Evolutionary conservation across 2,888 invertebrate species (phyloP), one percentile per base, ranked within the genome.

Genomic region (Neoascia interrupta): DNA sequence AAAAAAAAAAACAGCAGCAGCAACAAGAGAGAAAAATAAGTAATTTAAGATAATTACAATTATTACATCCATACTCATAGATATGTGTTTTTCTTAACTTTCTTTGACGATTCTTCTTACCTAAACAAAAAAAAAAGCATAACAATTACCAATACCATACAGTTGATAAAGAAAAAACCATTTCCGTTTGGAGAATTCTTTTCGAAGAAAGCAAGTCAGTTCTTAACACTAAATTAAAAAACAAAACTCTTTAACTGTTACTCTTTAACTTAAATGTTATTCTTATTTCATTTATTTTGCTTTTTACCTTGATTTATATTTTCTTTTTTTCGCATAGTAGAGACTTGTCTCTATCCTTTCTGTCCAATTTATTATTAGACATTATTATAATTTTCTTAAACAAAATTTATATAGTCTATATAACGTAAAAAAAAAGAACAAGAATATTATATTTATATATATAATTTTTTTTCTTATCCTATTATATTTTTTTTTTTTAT

Each of bases 81-180:
- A 84, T 85, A 85, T 84, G 83, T 84, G 83, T 84, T 85, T 84
- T 82, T 82, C 41, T 53, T 53, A 31, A 68, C 61, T 70, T 70
- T 41, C 69, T 76, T 70, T 82, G 85, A 82, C 85, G 84, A 85
- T 72, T 76, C 76, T 64, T 76, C 72, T 70, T 70, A 39, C 37
- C 84, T 84, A 84, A 84, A 85, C 75, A 23, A 58, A 18, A 63
- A 47, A 60, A 47, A 31, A 43, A 72, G 64, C 68, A 31, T 45
- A 61, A 60, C 13, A 58, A 79, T 39, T 18, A 16, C n/a, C n/a
- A 34, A 70, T 54, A 53, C n/a, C n/a, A n/a, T 47, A 51, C 49
- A 56, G 81, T 84, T 36, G 23, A 72, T 56, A 37, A 51, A 16
- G 23, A 11, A 23, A n/a, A 11, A 53, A 43, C 51, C 18, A n/a